Percentiles rank a stretch among this genome's conserved stretches.
Conservation (phyloP, 2,888 invertebrate species). For the Sylvicola fuscatus region DNA sequence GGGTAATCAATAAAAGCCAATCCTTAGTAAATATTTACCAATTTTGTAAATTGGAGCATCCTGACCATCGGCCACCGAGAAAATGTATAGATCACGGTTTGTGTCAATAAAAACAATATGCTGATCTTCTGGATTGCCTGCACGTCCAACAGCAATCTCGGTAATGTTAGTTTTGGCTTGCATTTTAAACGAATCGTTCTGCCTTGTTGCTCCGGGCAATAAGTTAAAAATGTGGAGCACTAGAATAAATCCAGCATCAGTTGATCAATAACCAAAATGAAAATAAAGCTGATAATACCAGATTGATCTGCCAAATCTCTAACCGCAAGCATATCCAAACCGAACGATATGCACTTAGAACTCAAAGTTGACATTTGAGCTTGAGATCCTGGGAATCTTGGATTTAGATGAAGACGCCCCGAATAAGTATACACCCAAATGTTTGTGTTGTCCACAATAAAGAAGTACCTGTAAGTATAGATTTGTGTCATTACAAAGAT, state of each 20-base stretch:
- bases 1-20: no score
- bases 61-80: constrained; percentile 9
- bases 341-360: constrained; percentile 54
- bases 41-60: constrained; percentile 14
- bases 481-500: no score
- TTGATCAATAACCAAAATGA: background rate
- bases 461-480: constrained; percentile 48
- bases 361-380: constrained; percentile 51
- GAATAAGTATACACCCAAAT: constrained; percentile 85
- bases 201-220: constrained; percentile 25
- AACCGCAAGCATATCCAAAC: constrained; percentile 70
- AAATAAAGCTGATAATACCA: constrained; percentile 25
- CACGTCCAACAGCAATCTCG: constrained; percentile 66
- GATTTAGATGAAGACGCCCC: constrained; percentile 67
- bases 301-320: constrained; percentile 70
- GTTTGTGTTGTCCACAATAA: constrained; percentile 67
- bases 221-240: constrained; percentile 75
- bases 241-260: constrained; percentile 18
- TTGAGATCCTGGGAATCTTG: constrained; percentile 67
- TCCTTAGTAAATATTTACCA: constrained; percentile 10
- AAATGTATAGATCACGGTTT: constrained; percentile 71
- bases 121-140: constrained; percentile 57
- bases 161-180: constrained; percentile 42
- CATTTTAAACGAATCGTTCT: constrained; percentile 51
- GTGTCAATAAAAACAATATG: constrained; percentile 74